phyloP scores from a whole-genome alignment of 2,113 vertebrate genomes.

The Psilopogon haemacephalus region DNA sequence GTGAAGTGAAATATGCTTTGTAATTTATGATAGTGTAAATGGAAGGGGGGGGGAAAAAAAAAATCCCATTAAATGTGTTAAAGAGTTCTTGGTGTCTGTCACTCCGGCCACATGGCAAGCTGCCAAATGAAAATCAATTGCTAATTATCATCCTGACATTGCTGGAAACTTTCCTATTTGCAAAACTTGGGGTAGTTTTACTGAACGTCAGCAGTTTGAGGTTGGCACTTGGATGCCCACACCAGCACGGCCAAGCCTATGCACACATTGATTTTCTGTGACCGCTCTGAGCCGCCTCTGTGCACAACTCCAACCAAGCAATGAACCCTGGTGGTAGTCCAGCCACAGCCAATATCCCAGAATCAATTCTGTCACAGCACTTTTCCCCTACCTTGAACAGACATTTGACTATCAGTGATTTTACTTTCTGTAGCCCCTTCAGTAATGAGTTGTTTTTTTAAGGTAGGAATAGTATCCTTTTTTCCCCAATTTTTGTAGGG shows the following conservation, averaged over 20 bases:
- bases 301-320: neutral
- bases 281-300: neutral
- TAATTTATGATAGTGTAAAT: slow-evolving; percentile 83
- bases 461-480: neutral
- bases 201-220: neutral
- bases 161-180: neutral
- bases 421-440: neutral
- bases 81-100: slow-evolving; percentile 71
- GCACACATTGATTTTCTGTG: neutral
- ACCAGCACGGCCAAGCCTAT: neutral
- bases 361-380: neutral
- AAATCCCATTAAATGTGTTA: slow-evolving; percentile 78
- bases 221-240: neutral
- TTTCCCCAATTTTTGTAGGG: neutral
- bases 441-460: neutral
- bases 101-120: slow-evolving; percentile 20
- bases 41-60: no score
- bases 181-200: slow-evolving; percentile 1
- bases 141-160: slow-evolving; percentile 2
- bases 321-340: neutral
- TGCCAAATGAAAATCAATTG: slow-evolving; percentile 7
- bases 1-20: slow-evolving; percentile 84
- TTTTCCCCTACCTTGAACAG: neutral
- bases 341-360: neutral
- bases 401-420: neutral